A percentile compares a stretch with the other conserved stretches of the same genome.
Evolutionary conservation across 2,113 vertebrate species (phyloP).

Genomic region (Neotoma lepida): DNA sequence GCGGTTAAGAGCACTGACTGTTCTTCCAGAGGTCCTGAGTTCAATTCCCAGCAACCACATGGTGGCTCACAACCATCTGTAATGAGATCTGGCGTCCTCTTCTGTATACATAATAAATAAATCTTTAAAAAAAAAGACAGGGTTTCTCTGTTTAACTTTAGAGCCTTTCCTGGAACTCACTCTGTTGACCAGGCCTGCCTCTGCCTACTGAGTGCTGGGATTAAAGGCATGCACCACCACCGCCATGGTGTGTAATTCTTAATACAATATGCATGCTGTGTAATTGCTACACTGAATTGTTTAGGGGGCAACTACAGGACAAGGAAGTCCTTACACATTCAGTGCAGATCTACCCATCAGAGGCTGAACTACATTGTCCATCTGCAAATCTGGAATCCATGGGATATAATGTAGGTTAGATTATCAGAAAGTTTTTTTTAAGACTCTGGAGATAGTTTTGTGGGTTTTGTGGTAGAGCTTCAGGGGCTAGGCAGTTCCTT

Average conservation of each 20-base stretch:
- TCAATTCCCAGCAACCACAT: too few relatives aligned
- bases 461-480: constrained; percentile 7
- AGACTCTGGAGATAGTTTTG: constrained; percentile 5
- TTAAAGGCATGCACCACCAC: background rate
- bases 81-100: too few relatives aligned
- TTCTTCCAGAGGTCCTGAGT: too few relatives aligned
- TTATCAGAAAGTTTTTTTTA: background rate
- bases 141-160: background rate
- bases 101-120: too few relatives aligned
- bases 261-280: background rate
- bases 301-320: background rate
- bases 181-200: background rate
- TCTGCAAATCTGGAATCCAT: background rate
- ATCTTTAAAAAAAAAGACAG: too few relatives aligned
- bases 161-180: background rate
- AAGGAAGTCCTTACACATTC: background rate
- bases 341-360: background rate
- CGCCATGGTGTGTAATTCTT: background rate
- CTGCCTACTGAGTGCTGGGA: background rate
- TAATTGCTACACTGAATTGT: background rate
- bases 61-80: too few relatives aligned
- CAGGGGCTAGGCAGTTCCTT: background rate
- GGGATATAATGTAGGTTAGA: background rate
- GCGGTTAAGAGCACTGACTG: too few relatives aligned
- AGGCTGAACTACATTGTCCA: background rate